Percentiles rank a stretch among this genome's conserved stretches.
Evolutionary conservation across 2,113 vertebrate genomes (phyloP).

Genomic region (Corydoras maculifer): DNA sequence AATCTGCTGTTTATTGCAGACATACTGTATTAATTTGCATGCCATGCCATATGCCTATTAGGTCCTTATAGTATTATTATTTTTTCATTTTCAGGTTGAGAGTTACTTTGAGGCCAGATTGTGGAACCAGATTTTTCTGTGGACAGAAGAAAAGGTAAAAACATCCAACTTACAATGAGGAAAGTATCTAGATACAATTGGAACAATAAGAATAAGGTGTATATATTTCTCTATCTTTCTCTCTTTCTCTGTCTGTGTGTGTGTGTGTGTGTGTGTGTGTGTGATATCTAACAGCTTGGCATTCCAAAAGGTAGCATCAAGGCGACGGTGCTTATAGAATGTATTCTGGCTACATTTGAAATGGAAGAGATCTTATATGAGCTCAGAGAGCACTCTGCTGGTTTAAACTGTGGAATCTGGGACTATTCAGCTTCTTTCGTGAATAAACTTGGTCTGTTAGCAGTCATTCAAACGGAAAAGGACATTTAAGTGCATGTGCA

Average conservation of each 20-base stretch:
- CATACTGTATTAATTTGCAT: too few relatives aligned
- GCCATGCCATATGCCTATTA: too few relatives aligned
- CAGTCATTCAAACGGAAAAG: too few relatives aligned
- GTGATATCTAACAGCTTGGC: constrained; percentile 51
- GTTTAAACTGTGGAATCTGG: constrained; percentile 77
- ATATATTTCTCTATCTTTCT: too few relatives aligned
- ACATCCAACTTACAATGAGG: too few relatives aligned
- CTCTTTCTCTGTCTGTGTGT: too few relatives aligned
- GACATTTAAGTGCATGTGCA: too few relatives aligned
- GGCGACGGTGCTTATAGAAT: constrained; percentile 71
- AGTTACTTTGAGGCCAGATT: constrained; percentile 66
- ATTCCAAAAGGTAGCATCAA: constrained; percentile 67
- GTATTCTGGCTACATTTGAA: constrained; percentile 70
- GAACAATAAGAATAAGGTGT: too few relatives aligned
- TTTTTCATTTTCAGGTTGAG: constrained; percentile 58
- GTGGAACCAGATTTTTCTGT: constrained; percentile 72
- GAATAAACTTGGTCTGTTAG: constrained; percentile 64
- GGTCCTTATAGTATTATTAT: too few relatives aligned
- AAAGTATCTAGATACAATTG: too few relatives aligned
- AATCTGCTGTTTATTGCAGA: not conserved
- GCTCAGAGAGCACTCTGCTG: constrained; percentile 68
- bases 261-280: constrained; percentile 9
- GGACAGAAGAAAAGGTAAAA: constrained; percentile 67
- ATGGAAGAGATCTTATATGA: constrained; percentile 77
- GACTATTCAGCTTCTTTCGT: constrained; percentile 76